Percentiles rank a stretch among this genome's conserved stretches.
These are phyloP conservation scores for Drosophila colorata DNA, from an alignment of 2,888 invertebrate species.

Conservation along the genomic window DNA sequence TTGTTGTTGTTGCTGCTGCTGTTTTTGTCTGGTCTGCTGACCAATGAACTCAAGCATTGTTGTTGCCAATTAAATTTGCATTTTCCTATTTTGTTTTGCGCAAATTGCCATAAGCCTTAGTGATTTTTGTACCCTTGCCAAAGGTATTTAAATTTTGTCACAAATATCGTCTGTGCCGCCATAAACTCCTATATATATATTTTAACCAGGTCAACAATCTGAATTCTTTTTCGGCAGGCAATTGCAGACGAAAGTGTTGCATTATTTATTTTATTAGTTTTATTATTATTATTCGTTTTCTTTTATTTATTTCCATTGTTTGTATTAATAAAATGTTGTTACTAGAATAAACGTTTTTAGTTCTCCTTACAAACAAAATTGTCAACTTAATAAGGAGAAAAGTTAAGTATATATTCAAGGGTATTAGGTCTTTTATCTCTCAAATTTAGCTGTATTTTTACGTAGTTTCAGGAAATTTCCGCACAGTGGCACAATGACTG, in stretches of 20 bases:
- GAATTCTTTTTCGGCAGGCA: neutral
- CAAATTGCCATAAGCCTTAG: constrained; percentile 50
- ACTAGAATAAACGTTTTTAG: too few relatives aligned
- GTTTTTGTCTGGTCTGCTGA: constrained; percentile 47
- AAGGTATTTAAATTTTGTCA: constrained; percentile 1
- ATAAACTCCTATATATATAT: neutral
- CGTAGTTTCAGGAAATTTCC: neutral
- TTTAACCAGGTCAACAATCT: neutral
- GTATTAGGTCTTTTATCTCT: constrained; percentile 1
- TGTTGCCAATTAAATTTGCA: constrained; percentile 63
- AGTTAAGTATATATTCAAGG: neutral
- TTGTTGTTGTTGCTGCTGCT: neutral
- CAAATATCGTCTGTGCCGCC: neutral
- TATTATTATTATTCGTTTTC: too few relatives aligned
- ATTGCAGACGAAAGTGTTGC: neutral
- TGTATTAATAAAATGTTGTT: too few relatives aligned
- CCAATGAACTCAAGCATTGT: constrained; percentile 72
- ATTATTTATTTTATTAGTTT: neutral
- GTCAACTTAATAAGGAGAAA: too few relatives aligned
- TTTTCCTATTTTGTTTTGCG: constrained; percentile 54
- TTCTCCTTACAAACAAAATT: too few relatives aligned
- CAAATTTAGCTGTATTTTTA: too few relatives aligned
- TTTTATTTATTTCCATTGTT: neutral
- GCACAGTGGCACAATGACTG: constrained; percentile 26
- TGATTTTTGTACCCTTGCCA: constrained; percentile 33